A percentile compares a stretch with the other conserved stretches of the same genome.
phyloP scores from a whole-genome alignment of 2,888 invertebrate species.

The Thalpophila matura region DNA sequence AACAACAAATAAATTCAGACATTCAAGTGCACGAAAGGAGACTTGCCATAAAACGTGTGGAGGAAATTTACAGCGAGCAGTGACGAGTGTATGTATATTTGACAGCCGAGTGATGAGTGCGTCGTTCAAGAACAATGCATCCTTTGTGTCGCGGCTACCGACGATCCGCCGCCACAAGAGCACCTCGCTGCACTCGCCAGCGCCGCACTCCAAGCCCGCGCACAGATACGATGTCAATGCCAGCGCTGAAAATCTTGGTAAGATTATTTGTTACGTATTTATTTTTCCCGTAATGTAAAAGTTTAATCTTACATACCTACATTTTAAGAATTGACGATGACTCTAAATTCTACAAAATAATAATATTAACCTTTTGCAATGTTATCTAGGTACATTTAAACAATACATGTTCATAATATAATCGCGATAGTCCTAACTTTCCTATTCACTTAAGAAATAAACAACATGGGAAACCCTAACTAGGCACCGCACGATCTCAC shows the following conservation, averaged over 20 bases:
- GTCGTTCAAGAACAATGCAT: slow-evolving; percentile 98
- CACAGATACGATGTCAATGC: slow-evolving; percentile 94
- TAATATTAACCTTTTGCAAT: slow-evolving; percentile 13
- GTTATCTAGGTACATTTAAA: slow-evolving; percentile 49
- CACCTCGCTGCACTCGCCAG: slow-evolving; percentile 94
- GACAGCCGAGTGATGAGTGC: slow-evolving; percentile 93
- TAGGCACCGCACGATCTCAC: slow-evolving; percentile 57
- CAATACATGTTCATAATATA: slow-evolving; percentile 48
- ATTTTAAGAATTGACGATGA: slow-evolving; percentile 22
- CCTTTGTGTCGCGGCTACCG: slow-evolving; percentile 97
- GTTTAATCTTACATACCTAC: slow-evolving; percentile 21
- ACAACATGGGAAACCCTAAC: slow-evolving; percentile 43
- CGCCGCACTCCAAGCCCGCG: slow-evolving; percentile 91
- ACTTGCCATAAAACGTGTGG: slow-evolving; percentile 18
- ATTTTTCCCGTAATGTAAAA: slow-evolving; percentile 12
- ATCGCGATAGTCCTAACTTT: slow-evolving; percentile 39
- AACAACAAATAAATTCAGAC: slow-evolving; percentile 9
- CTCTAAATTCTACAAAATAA: slow-evolving; percentile 10
- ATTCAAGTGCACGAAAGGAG: slow-evolving; percentile 9
- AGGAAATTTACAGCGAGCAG: slow-evolving; percentile 28
- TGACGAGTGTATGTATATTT: slow-evolving; percentile 72
- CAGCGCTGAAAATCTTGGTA: slow-evolving; percentile 94
- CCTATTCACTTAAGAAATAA: slow-evolving; percentile 37
- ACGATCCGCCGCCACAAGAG: slow-evolving; percentile 96
- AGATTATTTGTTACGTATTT: slow-evolving; percentile 63